phyloP scores from a whole-genome alignment of 2,888 invertebrate genomes.

The Sminthurides aquaticus region DNA sequence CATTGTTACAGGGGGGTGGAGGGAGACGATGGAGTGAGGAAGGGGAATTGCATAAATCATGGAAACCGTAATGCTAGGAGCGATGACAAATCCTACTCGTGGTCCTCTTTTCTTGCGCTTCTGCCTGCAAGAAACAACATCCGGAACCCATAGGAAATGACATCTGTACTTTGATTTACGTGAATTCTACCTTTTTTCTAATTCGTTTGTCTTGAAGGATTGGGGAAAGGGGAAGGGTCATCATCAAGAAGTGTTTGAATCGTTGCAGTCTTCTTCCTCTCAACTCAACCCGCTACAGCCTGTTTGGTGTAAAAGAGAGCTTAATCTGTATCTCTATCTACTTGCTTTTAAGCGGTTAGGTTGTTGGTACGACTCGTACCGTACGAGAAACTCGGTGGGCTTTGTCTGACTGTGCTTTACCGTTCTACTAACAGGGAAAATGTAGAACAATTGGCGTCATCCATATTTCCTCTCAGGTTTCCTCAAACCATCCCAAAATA shows the following conservation, averaged over 20 bases:
- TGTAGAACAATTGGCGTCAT: constrained; percentile 2
- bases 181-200: too few species aligned
- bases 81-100: too few species aligned
- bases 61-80: too few species aligned
- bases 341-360: too few species aligned
- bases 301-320: not conserved
- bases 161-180: not conserved
- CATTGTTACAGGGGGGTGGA: not conserved
- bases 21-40: not conserved
- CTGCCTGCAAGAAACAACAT: too few species aligned
- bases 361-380: too few species aligned
- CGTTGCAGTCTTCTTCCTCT: not conserved
- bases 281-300: not conserved
- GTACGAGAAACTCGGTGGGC: too few species aligned
- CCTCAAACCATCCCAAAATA: not conserved
- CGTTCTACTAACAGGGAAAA: not conserved
- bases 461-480: not conserved
- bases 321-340: not conserved
- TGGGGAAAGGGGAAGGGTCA: too few species aligned
- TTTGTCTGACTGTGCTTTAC: not conserved
- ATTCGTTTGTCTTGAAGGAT: too few species aligned
- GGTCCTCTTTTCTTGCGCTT: too few species aligned
- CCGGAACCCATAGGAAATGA: not conserved
- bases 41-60: not conserved
- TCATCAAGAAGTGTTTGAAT: too few species aligned